These are phyloP conservation scores for Hiodon alosoides DNA, from an alignment of 2,113 vertebrate genomes.

Conservation along the genomic window DNA sequence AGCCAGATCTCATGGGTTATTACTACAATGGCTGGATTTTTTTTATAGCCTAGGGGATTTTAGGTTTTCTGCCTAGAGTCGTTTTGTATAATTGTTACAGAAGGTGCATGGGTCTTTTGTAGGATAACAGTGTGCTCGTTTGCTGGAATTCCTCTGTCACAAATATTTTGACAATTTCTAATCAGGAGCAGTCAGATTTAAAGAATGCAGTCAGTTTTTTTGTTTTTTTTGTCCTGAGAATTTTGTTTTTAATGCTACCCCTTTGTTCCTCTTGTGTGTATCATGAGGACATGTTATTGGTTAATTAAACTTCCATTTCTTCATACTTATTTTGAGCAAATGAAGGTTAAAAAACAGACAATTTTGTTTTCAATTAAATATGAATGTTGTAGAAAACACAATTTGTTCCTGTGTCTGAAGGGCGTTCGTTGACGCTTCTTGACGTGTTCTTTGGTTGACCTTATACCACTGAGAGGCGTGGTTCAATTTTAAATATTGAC, in stretches of 20 bases:
- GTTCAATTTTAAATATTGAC: too few species aligned
- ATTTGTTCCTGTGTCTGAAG: slow-evolving; percentile 35
- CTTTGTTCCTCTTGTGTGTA: slow-evolving; percentile 24
- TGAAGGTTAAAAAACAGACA: slow-evolving; percentile 55
- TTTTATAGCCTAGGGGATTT: slow-evolving; percentile 68
- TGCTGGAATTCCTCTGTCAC: slow-evolving; percentile 58
- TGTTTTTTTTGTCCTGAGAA: slow-evolving; percentile 7
- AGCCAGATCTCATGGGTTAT: slow-evolving; percentile 77
- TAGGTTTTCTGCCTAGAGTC: slow-evolving; percentile 71
- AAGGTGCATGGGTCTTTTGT: slow-evolving; percentile 73
- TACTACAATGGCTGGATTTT: slow-evolving; percentile 76
- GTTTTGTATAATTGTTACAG: slow-evolving; percentile 66
- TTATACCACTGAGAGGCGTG: too few species aligned
- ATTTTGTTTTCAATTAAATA: slow-evolving; percentile 43
- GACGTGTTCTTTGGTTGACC: too few species aligned
- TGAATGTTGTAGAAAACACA: slow-evolving; percentile 45
- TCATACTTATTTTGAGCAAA: slow-evolving; percentile 34
- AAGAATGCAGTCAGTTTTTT: slow-evolving; percentile 32
- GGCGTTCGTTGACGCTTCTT: too few species aligned
- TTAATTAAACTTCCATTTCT: slow-evolving; percentile 48
- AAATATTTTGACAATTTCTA: slow-evolving; percentile 67
- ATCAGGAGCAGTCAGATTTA: slow-evolving; percentile 48
- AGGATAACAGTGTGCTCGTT: slow-evolving; percentile 50
- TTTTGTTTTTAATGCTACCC: slow-evolving; percentile 23
- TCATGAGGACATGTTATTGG: slow-evolving; percentile 40